Conservation (phyloP, 2,888 invertebrate genomes). For the Syrista parreyssii region DNA sequence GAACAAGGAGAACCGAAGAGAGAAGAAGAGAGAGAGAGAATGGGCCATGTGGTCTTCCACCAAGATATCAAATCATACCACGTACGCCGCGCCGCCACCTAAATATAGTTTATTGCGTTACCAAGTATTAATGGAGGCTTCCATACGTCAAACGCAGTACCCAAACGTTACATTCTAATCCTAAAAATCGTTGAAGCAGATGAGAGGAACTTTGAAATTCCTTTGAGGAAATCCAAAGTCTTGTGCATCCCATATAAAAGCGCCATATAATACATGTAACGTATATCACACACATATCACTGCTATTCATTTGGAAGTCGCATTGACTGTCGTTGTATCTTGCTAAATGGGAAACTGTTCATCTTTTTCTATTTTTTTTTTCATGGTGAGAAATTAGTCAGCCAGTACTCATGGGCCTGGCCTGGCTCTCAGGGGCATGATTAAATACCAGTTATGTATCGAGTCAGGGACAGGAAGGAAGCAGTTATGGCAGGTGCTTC, state of each 20-base stretch:
- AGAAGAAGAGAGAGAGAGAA: not conserved
- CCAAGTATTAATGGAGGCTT: slow-evolving; percentile 63
- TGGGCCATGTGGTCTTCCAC: slow-evolving; percentile 64
- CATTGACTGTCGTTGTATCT: not conserved
- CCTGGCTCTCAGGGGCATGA: not conserved
- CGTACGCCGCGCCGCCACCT: slow-evolving; percentile 58
- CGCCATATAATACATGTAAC: not conserved
- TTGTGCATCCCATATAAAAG: not conserved
- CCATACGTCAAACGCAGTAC: slow-evolving; percentile 44
- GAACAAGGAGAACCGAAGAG: not conserved
- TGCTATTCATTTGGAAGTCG: not conserved
- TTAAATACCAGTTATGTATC: slow-evolving; percentile 25
- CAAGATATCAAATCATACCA: slow-evolving; percentile 65
- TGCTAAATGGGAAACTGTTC: not conserved
- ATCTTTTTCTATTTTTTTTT: not conserved
- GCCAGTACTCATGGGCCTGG: not conserved
- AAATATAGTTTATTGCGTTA: slow-evolving; percentile 67
- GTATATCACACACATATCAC: not conserved
- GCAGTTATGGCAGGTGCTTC: slow-evolving; percentile 38
- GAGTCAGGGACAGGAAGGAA: slow-evolving; percentile 36
- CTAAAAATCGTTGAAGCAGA: not conserved
- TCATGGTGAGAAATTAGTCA: not conserved
- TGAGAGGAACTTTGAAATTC: not conserved
- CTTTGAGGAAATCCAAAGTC: not conserved
- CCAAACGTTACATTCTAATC: not conserved